A percentile compares a stretch with the other conserved stretches of the same genome.
Evolutionary conservation across 2,888 invertebrate genomes (phyloP).

Genomic region (Physocephala rufipes): DNA sequence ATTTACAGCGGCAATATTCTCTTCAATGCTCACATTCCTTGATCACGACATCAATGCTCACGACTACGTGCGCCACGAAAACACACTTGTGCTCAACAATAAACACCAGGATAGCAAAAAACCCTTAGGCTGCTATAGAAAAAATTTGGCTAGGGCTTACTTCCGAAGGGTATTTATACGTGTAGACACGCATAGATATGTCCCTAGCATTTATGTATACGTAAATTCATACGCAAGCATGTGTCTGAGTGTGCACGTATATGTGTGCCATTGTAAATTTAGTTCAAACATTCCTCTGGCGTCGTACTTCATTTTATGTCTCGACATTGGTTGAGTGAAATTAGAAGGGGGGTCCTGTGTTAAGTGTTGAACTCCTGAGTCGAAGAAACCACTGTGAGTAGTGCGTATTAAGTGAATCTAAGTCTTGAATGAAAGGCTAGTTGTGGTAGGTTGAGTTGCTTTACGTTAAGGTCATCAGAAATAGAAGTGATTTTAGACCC

Average conservation of each 20-base stretch:
- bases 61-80: too few relatives aligned
- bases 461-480: background rate
- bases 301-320: constrained; percentile 19
- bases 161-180: background rate
- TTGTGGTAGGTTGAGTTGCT: too few relatives aligned
- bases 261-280: constrained; percentile 1
- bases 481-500: background rate
- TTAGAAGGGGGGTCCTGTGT: background rate
- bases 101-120: too few relatives aligned
- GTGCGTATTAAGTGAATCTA: background rate
- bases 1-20: constrained; percentile 15
- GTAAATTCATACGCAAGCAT: background rate
- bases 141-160: background rate
- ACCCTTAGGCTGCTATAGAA: too few relatives aligned
- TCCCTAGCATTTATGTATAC: background rate
- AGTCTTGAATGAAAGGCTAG: background rate
- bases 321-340: background rate
- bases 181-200: background rate
- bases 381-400: background rate
- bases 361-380: background rate
- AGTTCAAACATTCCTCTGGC: constrained; percentile 22
- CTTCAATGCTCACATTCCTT: constrained; percentile 7
- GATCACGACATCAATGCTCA: too few relatives aligned
- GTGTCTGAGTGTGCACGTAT: background rate
- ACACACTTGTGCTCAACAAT: too few relatives aligned